Evolutionary conservation across 2,888 invertebrate species (phyloP).

Genomic region (Tinea pellionella): DNA sequence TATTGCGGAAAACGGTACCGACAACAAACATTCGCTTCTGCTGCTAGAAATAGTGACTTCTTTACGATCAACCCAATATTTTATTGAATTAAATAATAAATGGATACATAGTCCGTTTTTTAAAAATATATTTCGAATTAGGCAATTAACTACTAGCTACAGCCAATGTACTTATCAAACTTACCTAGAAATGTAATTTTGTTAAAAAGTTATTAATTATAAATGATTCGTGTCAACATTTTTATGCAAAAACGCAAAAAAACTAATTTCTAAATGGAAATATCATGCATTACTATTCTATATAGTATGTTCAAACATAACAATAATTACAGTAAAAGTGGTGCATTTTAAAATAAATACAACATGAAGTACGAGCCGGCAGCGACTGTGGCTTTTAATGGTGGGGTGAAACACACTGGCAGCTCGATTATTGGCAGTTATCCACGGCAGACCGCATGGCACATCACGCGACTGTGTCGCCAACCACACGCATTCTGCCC

Average conservation of each 20-base stretch:
- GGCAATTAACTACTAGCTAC: too few species aligned
- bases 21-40: slow-evolving; percentile 38
- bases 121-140: too few species aligned
- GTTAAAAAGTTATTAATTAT: too few species aligned
- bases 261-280: slow-evolving; percentile 3
- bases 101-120: too few species aligned
- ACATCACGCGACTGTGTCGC: slow-evolving; percentile 45
- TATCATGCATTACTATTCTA: slow-evolving; percentile 5
- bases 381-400: slow-evolving; percentile 24
- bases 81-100: too few species aligned
- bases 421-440: slow-evolving; percentile 38
- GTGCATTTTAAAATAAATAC: slow-evolving; percentile 33
- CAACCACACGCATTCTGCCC: slow-evolving; percentile 17
- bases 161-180: too few species aligned
- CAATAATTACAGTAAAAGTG: slow-evolving; percentile 13
- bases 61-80: slow-evolving; percentile 50
- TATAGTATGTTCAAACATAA: slow-evolving; percentile 13
- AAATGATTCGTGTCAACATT: too few species aligned
- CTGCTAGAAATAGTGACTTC: slow-evolving; percentile 44
- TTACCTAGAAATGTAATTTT: too few species aligned
- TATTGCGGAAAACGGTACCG: slow-evolving; percentile 43
- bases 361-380: slow-evolving; percentile 23
- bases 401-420: slow-evolving; percentile 35
- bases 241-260: neutral
- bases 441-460: slow-evolving; percentile 33